Conservation (phyloP, 2,113 vertebrate genomes). For the Oreochromis tanganicae region DNA sequence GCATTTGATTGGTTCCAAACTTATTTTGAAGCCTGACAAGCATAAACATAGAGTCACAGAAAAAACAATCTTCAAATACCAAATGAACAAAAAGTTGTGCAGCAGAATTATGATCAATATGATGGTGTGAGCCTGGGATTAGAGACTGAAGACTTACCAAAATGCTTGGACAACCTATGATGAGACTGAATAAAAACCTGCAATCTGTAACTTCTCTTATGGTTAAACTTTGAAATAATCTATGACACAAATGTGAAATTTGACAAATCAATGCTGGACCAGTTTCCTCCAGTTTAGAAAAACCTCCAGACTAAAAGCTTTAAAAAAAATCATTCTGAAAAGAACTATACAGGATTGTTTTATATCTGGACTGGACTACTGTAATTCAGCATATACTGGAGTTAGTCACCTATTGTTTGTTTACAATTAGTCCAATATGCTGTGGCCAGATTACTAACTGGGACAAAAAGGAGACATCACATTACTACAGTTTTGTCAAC, state of each 20-base stretch:
- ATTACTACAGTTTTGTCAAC: neutral
- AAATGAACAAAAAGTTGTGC: neutral
- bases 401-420: neutral
- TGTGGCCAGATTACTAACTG: neutral
- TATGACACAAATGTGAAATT: neutral
- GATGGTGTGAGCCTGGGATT: neutral
- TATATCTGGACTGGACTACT: neutral
- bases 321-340: neutral
- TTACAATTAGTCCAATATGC: neutral
- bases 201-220: neutral
- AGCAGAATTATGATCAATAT: neutral
- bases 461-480: neutral
- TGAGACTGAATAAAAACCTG: neutral
- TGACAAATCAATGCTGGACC: neutral
- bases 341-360: neutral
- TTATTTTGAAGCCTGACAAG: neutral
- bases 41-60: neutral
- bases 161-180: neutral
- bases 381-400: neutral
- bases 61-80: neutral
- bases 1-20: neutral
- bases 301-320: neutral
- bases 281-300: neutral
- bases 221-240: neutral
- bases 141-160: neutral